Percentiles rank a stretch among this genome's conserved stretches.
Conservation (phyloP, 2,888 invertebrate species). For the Lochmaea crataegi region DNA sequence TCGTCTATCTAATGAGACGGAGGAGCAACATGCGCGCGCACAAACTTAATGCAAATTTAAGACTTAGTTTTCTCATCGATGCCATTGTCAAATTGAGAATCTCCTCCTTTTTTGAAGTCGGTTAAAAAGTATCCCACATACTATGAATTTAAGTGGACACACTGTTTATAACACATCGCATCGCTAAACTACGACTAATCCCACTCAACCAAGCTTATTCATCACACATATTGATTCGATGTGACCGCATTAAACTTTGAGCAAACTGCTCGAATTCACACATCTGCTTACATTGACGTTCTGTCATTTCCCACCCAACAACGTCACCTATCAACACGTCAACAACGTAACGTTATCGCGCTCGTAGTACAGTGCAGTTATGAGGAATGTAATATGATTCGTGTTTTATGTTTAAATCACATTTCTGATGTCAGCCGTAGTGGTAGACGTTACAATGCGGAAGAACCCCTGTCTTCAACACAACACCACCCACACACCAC, state of each 20-base stretch:
- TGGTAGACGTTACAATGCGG: slow-evolving; percentile 1
- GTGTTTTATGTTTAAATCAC: slow-evolving; percentile 1
- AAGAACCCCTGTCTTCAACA: slow-evolving; percentile 8
- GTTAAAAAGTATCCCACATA: too few relatives aligned
- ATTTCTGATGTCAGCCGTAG: neutral
- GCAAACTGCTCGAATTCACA: neutral
- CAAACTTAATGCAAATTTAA: too few relatives aligned
- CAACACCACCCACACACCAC: slow-evolving; percentile 2
- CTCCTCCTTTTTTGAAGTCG: too few relatives aligned
- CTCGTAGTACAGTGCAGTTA: neutral
- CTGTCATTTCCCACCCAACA: neutral
- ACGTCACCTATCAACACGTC: neutral
- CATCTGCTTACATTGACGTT: neutral
- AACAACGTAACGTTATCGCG: neutral
- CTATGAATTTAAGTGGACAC: too few relatives aligned
- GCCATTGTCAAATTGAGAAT: too few relatives aligned
- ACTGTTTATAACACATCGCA: too few relatives aligned
- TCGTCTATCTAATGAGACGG: too few relatives aligned
- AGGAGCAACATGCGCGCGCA: too few relatives aligned
- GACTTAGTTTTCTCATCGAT: too few relatives aligned
- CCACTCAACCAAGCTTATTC: neutral
- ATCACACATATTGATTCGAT: too few relatives aligned
- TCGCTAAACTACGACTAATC: too few relatives aligned
- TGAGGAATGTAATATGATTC: neutral
- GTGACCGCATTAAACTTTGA: neutral